Base-by-base conservation (phyloP, 2,888 invertebrate genomes). In the Amphimallon solstitiale region DNA sequence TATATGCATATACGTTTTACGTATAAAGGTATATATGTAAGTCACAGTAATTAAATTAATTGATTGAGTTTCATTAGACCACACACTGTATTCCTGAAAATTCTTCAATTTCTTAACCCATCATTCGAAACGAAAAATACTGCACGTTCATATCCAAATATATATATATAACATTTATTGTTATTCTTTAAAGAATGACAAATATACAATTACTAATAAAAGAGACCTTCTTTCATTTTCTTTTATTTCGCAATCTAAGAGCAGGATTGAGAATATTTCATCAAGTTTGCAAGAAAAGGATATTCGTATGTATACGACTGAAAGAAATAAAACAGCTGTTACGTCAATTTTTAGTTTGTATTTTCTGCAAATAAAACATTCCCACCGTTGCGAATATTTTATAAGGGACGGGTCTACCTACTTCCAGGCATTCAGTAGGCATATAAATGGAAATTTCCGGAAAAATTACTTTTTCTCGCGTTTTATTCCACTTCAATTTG, bases 261-360 rank as follows among this genome's bases (percentile, higher is more conserved):
- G 17, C 15, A 15, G 14, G 35, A 37, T 52, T 52, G 12, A 35
- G 9, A 15, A 54, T 21, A 23, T 17, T 19, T 14, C 19, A 38
- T 38, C 17, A 40, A 54, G 38, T 19, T 35, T 23, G 35, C 37
- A 9, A 10, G 15, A 19, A 54, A 35, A 35, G 10, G 7, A 54
- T 10, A 34, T 54, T 15, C 38, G 10, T 17, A 14, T 48, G n/a
- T 12, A 23, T 48, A 23, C 48, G 10, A 12, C 9, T 23, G 21
- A 5, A 48, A 14, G 15, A 14, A 35, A 34, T 15, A 15, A 51
- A 23, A n/a, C 48, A 23, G 19, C 23, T 21, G 23, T 34, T 51
- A 34, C 49, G 9, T 51, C 49, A 51, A 51, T 51, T 29, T 34
- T 51, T 51, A 9, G 21, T 51, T 48, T 48, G 48, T 48, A 23